A percentile compares a stretch with the other conserved stretches of the same genome.
These are phyloP conservation scores for Cynaeus angustus DNA, from an alignment of 2,888 invertebrate species.

Conservation along the genomic window DNA sequence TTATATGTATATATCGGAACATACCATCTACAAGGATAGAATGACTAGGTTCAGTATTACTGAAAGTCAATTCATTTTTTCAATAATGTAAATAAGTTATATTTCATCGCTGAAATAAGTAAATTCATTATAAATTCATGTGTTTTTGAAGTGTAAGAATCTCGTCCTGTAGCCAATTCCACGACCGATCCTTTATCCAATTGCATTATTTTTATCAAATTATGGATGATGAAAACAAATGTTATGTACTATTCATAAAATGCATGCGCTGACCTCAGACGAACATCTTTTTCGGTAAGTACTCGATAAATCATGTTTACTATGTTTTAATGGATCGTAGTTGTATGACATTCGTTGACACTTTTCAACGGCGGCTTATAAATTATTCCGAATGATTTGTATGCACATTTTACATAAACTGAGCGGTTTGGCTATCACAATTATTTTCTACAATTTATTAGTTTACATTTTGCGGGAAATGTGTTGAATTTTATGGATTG, in stretches of 20 bases:
- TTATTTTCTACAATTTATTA: too few species aligned
- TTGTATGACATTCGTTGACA: neutral
- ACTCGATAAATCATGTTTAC: neutral
- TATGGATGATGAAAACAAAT: too few species aligned
- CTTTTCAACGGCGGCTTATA: slow-evolving; percentile 2
- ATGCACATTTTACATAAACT: too few species aligned
- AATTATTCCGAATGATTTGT: neutral
- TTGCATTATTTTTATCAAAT: neutral
- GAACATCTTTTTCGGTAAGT: neutral
- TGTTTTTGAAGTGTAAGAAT: slow-evolving; percentile 70
- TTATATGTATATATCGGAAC: slow-evolving; percentile 53
- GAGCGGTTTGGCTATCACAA: too few species aligned
- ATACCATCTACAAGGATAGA: slow-evolving; percentile 62
- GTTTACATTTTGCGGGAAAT: too few species aligned
- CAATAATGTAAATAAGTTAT: slow-evolving; percentile 70
- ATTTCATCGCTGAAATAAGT: slow-evolving; percentile 70
- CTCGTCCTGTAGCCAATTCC: slow-evolving; percentile 15
- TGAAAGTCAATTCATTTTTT: slow-evolving; percentile 70
- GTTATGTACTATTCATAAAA: too few species aligned
- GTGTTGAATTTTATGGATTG: too few species aligned
- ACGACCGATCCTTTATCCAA: neutral
- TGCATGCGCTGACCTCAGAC: too few species aligned
- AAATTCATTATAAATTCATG: slow-evolving; percentile 68
- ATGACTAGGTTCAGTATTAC: slow-evolving; percentile 68
- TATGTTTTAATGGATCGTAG: neutral